These are phyloP conservation scores for Lordiphosa collinella DNA, from an alignment of 1,140 invertebrate genomes.

Conservation along the genomic window DNA sequence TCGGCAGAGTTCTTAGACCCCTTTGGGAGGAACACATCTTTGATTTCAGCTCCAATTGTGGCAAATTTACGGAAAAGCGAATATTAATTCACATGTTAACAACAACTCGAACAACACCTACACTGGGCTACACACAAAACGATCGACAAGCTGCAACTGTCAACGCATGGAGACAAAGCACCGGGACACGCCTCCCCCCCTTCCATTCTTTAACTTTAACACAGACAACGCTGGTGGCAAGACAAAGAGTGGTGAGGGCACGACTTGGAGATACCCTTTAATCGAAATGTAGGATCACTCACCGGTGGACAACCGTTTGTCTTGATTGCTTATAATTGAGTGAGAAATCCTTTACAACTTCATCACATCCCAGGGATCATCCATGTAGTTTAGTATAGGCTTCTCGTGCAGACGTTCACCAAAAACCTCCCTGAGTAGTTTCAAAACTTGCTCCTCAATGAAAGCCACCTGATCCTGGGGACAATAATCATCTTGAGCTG, in stretches of 20 bases:
- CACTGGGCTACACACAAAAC: conserved; percentile 49
- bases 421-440: conserved; percentile 77
- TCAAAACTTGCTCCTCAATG: conserved; percentile 85
- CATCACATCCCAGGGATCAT: conserved; percentile 78
- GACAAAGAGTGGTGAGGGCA: not conserved
- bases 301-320: not conserved
- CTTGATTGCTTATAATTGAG: no score
- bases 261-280: no score
- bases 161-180: conserved; percentile 66
- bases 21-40: not conserved
- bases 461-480: conserved; percentile 87
- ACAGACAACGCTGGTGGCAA: conserved; percentile 56
- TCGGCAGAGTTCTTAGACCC: no score
- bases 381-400: conserved; percentile 72
- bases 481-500: conserved; percentile 93
- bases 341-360: conserved; percentile 52
- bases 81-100: conserved; percentile 26
- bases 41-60: conserved; percentile 15
- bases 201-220: not conserved
- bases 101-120: conserved; percentile 42
- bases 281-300: no score
- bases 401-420: conserved; percentile 65
- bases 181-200: conserved; percentile 17
- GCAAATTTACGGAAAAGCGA: conserved; percentile 8
- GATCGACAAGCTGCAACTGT: conserved; percentile 68